Evolutionary conservation across 30 jellyfish, hydroid and myxozoan genomes (phyloP).

Genomic region (Pseudorhiza aurosa): DNA sequence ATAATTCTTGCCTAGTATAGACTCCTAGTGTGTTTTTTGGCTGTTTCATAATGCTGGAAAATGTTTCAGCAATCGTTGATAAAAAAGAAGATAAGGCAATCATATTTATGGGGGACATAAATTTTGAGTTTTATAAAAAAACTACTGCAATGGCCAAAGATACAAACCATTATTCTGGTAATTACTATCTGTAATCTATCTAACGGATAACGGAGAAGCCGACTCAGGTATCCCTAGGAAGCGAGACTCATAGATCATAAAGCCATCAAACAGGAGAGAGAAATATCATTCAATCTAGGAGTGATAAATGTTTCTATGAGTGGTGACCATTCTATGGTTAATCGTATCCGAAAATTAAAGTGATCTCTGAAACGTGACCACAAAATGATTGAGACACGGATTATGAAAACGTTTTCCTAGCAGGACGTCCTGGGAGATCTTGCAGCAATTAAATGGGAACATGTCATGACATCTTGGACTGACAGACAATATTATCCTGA

Average conservation of each 20-base stretch:
- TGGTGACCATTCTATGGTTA: conserved; percentile 21
- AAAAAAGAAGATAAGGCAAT: conserved; percentile 26
- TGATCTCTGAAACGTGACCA: background rate
- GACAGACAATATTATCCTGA: no score
- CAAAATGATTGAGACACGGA: background rate
- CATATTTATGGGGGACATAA: conserved; percentile 22
- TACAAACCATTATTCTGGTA: conserved; percentile 1
- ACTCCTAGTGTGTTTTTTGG: conserved; percentile 19
- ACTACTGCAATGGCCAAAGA: background rate
- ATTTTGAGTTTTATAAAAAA: conserved; percentile 15
- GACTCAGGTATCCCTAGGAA: conserved; percentile 16
- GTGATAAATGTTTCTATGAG: conserved; percentile 10
- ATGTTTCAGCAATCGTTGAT: background rate
- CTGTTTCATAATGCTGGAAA: background rate
- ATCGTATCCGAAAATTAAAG: conserved; percentile 4
- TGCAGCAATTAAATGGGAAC: no score
- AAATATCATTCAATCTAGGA: conserved; percentile 22
- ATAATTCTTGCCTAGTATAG: conserved; percentile 30
- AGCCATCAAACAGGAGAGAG: conserved; percentile 13
- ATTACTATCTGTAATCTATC: conserved; percentile 14
- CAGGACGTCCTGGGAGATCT: no score
- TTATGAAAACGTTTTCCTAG: no score
- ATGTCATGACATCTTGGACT: no score
- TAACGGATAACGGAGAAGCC: conserved; percentile 23
- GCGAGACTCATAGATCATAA: conserved; percentile 35